Evolutionary conservation across 2,888 invertebrate genomes (phyloP).

Genomic region (Polydrusus cervinus): DNA sequence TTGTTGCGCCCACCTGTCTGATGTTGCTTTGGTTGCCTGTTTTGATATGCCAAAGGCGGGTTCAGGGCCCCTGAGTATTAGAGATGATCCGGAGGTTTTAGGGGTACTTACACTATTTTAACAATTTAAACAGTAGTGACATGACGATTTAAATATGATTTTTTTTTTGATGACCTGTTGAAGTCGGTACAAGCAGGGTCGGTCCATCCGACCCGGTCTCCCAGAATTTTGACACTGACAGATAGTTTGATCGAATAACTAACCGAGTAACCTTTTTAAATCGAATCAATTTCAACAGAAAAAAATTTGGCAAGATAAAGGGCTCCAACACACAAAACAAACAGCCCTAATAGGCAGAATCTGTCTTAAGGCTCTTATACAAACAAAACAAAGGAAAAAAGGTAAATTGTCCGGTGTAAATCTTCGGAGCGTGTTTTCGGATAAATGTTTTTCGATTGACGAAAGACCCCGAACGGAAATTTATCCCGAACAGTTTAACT

Average conservation of each 20-base stretch:
- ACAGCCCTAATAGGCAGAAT: slow-evolving; percentile 6
- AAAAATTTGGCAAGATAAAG: background rate
- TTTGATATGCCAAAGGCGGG: no score
- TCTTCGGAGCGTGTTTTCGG: slow-evolving; percentile 6
- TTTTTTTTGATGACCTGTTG: no score
- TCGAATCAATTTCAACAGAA: slow-evolving; percentile 4
- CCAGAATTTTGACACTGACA: no score
- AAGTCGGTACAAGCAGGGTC: no score
- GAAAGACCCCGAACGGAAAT: slow-evolving; percentile 8
- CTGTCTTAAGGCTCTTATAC: slow-evolving; percentile 13
- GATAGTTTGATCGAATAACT: background rate
- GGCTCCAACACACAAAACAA: slow-evolving; percentile 8
- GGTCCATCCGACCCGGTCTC: no score
- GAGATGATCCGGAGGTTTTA: no score
- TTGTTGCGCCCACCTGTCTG: no score
- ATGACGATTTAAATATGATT: no score
- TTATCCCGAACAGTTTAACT: slow-evolving; percentile 20
- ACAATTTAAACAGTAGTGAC: no score
- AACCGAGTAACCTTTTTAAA: background rate
- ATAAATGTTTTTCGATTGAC: slow-evolving; percentile 9
- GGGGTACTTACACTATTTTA: no score
- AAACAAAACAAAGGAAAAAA: slow-evolving; percentile 19
- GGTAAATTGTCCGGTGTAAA: slow-evolving; percentile 17
- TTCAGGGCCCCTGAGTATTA: no score
- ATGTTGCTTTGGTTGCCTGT: no score